Percentiles rank a stretch among this genome's conserved stretches.
These are phyloP conservation scores for Scrobipalpa costella DNA, from an alignment of 2,888 invertebrate species.

Conservation along the genomic window DNA sequence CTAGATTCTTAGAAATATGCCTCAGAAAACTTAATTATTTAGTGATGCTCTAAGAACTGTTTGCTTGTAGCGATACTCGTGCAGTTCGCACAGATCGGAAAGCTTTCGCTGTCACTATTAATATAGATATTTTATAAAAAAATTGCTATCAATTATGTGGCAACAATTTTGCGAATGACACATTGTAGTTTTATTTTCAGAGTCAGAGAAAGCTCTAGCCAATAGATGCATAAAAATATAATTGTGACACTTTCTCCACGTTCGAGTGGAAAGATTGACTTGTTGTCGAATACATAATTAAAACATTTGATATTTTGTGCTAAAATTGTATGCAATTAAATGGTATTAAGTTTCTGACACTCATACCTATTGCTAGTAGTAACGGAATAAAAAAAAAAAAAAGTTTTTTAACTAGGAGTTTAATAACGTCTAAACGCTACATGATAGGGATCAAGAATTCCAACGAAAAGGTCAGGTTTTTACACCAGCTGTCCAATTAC, in stretches of 20 bases:
- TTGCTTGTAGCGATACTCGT: too few relatives aligned
- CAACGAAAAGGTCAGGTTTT: conserved; percentile 18
- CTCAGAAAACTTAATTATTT: too few relatives aligned
- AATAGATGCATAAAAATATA: conserved; percentile 36
- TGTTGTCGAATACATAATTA: neutral
- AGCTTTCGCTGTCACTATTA: too few relatives aligned
- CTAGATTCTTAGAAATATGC: too few relatives aligned
- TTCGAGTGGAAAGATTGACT: neutral
- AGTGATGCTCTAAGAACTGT: too few relatives aligned
- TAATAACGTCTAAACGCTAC: neutral
- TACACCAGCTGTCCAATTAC: conserved; percentile 22
- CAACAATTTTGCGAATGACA: conserved; percentile 4
- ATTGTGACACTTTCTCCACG: conserved; percentile 63
- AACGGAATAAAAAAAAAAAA: neutral
- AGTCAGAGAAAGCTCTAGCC: conserved; percentile 57
- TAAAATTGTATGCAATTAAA: neutral
- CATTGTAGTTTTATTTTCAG: conserved; percentile 34
- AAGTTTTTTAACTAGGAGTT: neutral
- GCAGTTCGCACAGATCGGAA: too few relatives aligned
- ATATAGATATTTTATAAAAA: neutral
- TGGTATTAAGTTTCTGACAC: neutral
- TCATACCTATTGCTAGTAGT: neutral
- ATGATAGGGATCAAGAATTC: conserved; percentile 16
- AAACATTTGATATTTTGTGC: neutral
- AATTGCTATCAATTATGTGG: neutral